Base-by-base conservation (phyloP, 2,113 vertebrate genomes). In the Myotis brandtii region DNA sequence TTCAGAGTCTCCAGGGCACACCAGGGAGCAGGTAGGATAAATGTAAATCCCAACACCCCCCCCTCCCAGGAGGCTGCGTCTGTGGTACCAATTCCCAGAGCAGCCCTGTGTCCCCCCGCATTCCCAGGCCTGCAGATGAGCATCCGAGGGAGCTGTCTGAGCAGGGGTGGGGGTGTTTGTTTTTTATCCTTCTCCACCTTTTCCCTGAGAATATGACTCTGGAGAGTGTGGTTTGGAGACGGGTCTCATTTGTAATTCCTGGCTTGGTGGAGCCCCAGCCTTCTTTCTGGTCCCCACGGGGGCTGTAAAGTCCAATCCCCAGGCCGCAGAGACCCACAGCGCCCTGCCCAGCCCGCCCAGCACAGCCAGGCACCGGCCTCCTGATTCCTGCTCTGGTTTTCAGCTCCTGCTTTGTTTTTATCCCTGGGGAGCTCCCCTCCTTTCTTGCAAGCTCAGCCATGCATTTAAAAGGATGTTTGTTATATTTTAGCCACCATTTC, bases 391-490 rank as follows among this genome's bases (percentile, higher is more conserved):
- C 88, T 66, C 90, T 54, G 77, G 23, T 73, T 95, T 79, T 43
- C 64, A 62, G 77, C 67, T 34, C 3, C 40, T 34, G 34, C 95
- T 95, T 94, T 97, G 96, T 94, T 62, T 86, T 25, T 11, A 20
- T 95, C 96, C 43, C 95, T 46, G 43, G 88, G 73, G 96, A 91
- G 40, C 4, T 54, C 43, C 56, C 66, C 30, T 72, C 85, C 84
- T 64, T 88, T 87, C 93, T n/a, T 37, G 77, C 89, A 93, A 64
- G 93, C 91, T 89, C 96, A 95, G 95, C 92, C 96, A 23, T 94
- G 96, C 96, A 86, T 95, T 95, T 94, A 94, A 95, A 97, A 95
- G 96, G 85, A 64, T 75, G 89, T 95, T 92, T 92, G 96, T 95
- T 93, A 73, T 20, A 62, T 87, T 79, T 93, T 80, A n/a, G 48